These are phyloP conservation scores for Crax fasciolata DNA, from an alignment of 2,797 vertebrate species.

Conservation along the genomic window DNA sequence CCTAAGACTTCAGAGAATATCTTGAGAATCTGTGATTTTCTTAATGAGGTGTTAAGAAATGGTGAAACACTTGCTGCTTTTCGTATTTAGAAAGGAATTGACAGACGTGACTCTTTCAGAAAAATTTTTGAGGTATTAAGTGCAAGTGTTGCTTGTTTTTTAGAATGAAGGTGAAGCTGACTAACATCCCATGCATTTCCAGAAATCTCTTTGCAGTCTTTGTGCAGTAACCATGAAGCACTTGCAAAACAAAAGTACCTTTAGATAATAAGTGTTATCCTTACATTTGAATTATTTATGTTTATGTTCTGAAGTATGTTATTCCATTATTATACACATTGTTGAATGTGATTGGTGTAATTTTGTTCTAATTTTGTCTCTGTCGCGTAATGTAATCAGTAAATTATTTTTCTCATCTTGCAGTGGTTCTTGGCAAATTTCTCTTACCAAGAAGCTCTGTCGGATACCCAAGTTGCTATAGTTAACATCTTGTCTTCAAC, in stretches of 20 bases:
- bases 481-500: constrained; percentile 97
- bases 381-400: not conserved
- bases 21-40: not conserved
- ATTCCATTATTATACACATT: not conserved
- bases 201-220: not conserved
- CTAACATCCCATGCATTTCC: not conserved
- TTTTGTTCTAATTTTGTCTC: not conserved
- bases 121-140: not conserved
- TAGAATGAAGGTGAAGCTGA: not conserved
- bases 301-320: not conserved
- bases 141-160: not conserved
- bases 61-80: not conserved
- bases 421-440: constrained; percentile 98
- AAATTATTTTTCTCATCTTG: constrained; percentile 58
- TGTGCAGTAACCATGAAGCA: not conserved
- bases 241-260: constrained; percentile 1
- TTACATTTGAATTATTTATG: not conserved
- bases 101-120: not conserved
- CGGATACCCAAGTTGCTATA: constrained; percentile 93
- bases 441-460: constrained; percentile 96
- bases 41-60: not conserved
- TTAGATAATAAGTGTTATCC: not conserved
- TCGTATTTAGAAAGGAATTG: not conserved
- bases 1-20: not conserved
- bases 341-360: not conserved